A percentile compares a stretch with the other conserved stretches of the same genome.
These are phyloP conservation scores for Nyctalus aviator DNA, from an alignment of 2,797 vertebrate genomes.

Conservation along the genomic window DNA sequence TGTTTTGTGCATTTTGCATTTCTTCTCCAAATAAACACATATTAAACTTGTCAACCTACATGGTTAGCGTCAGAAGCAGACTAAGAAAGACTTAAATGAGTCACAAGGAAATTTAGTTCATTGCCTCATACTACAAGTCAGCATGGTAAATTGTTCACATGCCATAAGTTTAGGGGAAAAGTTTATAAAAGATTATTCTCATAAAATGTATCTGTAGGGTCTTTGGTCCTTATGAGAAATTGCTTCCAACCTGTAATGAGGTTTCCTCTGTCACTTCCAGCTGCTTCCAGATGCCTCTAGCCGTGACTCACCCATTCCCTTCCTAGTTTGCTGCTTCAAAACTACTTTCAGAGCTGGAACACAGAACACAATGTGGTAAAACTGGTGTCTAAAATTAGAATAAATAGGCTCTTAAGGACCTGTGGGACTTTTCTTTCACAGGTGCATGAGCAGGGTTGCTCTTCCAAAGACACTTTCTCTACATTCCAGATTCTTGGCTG, in stretches of 20 bases:
- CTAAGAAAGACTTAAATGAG: not conserved
- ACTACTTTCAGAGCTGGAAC: slow-evolving; percentile 30
- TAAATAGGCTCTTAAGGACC: slow-evolving; percentile 1
- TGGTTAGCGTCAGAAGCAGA: not conserved
- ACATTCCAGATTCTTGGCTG: slow-evolving; percentile 37
- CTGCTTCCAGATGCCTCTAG: slow-evolving; percentile 10
- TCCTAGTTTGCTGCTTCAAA: slow-evolving; percentile 19
- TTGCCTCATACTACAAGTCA: not conserved
- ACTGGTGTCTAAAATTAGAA: slow-evolving; percentile 11
- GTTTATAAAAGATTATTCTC: not conserved
- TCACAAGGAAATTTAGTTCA: slow-evolving; percentile 33
- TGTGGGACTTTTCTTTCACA: slow-evolving; percentile 43
- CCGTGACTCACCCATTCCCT: not conserved
- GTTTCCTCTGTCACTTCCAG: not conserved
- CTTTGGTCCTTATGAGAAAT: not conserved
- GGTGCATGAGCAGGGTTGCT: not conserved
- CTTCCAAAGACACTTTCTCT: slow-evolving; percentile 49
- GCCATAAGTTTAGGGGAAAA: not conserved
- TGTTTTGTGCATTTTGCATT: not conserved
- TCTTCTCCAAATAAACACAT: slow-evolving; percentile 43
- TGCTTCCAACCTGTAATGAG: not conserved
- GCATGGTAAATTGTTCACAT: not conserved
- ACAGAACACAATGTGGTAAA: slow-evolving; percentile 50
- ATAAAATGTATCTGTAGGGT: not conserved
- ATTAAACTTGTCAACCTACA: not conserved